Evolutionary conservation across 2,797 vertebrate genomes (phyloP).

Genomic region (Gallirallus australis): DNA sequence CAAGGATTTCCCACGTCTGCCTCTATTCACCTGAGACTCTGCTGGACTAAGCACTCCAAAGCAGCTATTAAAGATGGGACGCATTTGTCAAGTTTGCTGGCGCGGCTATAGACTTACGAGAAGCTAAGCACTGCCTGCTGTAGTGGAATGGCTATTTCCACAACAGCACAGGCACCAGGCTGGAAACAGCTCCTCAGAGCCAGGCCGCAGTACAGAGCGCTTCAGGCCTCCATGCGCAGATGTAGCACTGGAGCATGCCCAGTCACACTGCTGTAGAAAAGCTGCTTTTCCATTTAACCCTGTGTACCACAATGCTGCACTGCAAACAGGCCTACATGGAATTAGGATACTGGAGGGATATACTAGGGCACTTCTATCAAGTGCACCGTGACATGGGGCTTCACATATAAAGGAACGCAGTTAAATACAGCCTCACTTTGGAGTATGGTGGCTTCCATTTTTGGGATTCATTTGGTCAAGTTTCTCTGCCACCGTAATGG

Average conservation of each 20-base stretch:
- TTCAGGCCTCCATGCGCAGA: background rate
- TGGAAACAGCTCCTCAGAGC: background rate
- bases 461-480: background rate
- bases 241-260: accelerated
- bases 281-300: background rate
- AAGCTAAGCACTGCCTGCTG: background rate
- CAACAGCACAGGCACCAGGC: background rate
- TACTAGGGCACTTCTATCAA: background rate
- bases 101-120: accelerated
- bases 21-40: background rate
- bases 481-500: background rate
- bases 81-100: background rate
- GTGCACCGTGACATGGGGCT: background rate
- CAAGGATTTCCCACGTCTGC: background rate
- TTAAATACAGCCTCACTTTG: background rate
- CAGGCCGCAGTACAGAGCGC: accelerated
- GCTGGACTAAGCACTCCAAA: background rate
- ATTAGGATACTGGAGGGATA: background rate
- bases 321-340: background rate
- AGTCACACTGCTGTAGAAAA: background rate
- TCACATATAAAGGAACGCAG: background rate
- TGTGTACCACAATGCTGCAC: background rate
- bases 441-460: background rate
- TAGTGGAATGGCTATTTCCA: background rate
- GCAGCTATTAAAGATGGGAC: background rate